Evolutionary conservation across 92 coral and sea anemone genomes (phyloP), one percentile per base, ranked within the genome.

Genomic region (Heteractis magnifica): DNA sequence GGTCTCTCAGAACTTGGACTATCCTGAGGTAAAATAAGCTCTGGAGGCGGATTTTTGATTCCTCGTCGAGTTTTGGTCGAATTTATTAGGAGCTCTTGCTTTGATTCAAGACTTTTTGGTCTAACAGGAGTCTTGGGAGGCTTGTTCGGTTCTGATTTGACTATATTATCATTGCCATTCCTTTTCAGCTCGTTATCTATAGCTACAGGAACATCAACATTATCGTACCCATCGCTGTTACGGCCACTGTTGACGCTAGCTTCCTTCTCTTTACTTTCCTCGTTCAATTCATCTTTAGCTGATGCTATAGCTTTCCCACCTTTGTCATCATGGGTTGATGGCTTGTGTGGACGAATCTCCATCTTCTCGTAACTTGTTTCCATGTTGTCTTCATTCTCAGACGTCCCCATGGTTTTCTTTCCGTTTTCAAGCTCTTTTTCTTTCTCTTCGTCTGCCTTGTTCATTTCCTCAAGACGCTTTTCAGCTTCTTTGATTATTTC

Each of bases 11-110:
- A 82, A 55, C 88, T 84, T 75, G 19, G 85, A 56, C 23, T 80
- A 71, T 55, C 89, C 44, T 74, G 76, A 41, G 94, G 93, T 8
- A 88, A 82, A 10, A 85, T 78, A 52, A 86, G 60, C 20, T 89
- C 87, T 65, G 86, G 92, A 34, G 98, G 97, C 10, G 97, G 98
- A 41, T 72, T 87, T 80, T 83, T 91, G 62, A 87, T 71, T 71
- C 98, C 95, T 44, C 98, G 87, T 79, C 90, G 91, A 10, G 50
- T 44, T 65, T 80, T 78, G 71, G 72, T 68, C 4, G 59, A 12
- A 26, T 72, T 89, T 51, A 59, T 73, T 16, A 23, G 77, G 16
- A 79, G 70, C 18, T 82, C 79, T 60, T 56, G 79, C 56, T 82
- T 72, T 76, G 83, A 55, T 74, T 88, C 79, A 23, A 70, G 80